Evolutionary conservation across 1,140 invertebrate genomes (phyloP), one percentile per base, ranked within the genome.

Genomic region (Drosophila carrolli): DNA sequence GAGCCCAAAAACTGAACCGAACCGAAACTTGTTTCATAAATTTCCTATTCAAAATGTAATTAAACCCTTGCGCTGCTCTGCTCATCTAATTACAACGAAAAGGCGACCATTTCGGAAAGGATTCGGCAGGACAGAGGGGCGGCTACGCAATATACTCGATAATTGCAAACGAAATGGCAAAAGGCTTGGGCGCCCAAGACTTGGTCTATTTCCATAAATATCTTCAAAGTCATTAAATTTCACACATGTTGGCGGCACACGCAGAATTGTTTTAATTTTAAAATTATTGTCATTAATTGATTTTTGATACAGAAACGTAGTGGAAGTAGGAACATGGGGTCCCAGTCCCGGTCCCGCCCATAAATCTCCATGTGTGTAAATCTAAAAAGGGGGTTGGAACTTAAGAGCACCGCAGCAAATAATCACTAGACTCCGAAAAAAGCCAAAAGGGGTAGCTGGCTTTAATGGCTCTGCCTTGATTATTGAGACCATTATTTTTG

Each of bases 161-260:
- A 88, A 88, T 88, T 88, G 85, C 83, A 75, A 84, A 83, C 80
- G 80, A 80, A 89, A 86, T 81, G 75, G 66, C 37, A 57, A 47
- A 63, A 70, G 51, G 54, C 53, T 29, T 9, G 37, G 13, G 13
- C 38, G 8, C 13, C 56, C 23, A 32, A n/a, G 14, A 35, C 58
- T 56, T 71, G 29, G 50, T 63, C 70, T 73, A 78, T 67, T 86
- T 88, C 77, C 85, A 84, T 89, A 89, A 89, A 89, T 89, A 89
- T 89, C 84, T 89, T 89, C 84, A 81, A 84, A 89, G 84, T 89
- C 84, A 89, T 89, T 89, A 89, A 89, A 89, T 89, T 89, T 90
- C 85, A 90, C 84, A 89, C 84, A 89, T 90, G 84, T 70, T 90
- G 85, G 77, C 75, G 81, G 78, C 75, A 43, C 74, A 65, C 66